A percentile compares a stretch with the other conserved stretches of the same genome.
These are phyloP conservation scores for Campylomormyrus tamandua DNA, from an alignment of 2,113 vertebrate genomes.

Conservation along the genomic window DNA sequence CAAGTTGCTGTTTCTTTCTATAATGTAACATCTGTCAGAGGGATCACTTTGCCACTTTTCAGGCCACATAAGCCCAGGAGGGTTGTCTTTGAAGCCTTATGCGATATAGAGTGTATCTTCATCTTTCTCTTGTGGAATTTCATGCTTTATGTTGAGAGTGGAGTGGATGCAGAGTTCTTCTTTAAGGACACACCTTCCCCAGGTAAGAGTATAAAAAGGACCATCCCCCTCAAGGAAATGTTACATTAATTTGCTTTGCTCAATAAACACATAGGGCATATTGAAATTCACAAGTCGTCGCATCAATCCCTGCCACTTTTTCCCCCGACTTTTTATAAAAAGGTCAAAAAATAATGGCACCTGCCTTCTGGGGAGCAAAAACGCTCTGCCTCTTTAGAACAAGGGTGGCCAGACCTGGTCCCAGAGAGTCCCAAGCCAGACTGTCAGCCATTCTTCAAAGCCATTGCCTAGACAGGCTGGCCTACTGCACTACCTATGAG, in stretches of 20 bases:
- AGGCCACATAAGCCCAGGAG: neutral
- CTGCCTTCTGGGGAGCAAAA: neutral
- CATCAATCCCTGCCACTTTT: neutral
- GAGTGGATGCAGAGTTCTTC: neutral
- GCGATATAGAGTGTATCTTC: neutral
- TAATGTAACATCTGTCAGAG: neutral
- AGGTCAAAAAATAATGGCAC: neutral
- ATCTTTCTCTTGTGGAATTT: neutral
- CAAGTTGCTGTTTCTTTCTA: neutral
- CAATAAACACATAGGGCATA: neutral
- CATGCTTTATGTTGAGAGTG: neutral
- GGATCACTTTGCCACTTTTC: neutral
- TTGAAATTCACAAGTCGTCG: neutral
- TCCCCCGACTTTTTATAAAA: neutral
- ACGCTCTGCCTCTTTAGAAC: neutral
- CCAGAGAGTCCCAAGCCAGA: neutral
- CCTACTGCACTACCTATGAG: conserved; percentile 1
- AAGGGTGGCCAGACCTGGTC: neutral
- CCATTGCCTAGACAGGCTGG: neutral
- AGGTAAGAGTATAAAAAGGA: neutral
- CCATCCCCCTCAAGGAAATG: neutral
- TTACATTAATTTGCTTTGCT: neutral
- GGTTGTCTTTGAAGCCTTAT: neutral
- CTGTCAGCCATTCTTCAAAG: neutral
- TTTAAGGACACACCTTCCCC: neutral